phyloP scores from a whole-genome alignment of 2,113 vertebrate species.

The Bucco capensis region DNA sequence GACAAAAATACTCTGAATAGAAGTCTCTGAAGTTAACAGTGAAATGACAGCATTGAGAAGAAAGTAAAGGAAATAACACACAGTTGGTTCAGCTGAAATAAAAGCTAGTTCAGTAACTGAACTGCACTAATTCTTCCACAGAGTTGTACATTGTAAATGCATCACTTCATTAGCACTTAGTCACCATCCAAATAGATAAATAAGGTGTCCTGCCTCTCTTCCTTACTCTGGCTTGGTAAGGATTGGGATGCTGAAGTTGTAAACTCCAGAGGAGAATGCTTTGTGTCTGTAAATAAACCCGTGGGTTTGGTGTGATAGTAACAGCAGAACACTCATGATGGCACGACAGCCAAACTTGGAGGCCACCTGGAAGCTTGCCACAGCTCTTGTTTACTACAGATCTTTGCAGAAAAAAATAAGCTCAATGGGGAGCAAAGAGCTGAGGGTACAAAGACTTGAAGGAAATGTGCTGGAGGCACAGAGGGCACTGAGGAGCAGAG shows the following conservation, averaged over 20 bases:
- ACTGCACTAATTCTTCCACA: not conserved
- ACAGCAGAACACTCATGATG: not conserved
- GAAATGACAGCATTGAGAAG: not conserved
- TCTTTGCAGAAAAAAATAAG: not conserved
- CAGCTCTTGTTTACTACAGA: conserved; percentile 41
- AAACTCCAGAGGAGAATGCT: not conserved
- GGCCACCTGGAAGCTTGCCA: conserved; percentile 26
- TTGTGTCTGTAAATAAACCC: not conserved
- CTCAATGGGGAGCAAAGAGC: not conserved
- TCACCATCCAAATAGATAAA: not conserved
- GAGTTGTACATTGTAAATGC: not conserved
- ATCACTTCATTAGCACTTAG: not conserved
- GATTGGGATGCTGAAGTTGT: not conserved
- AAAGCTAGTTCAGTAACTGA: not conserved
- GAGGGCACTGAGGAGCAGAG: not conserved
- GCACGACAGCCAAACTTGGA: not conserved
- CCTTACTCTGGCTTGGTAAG: not conserved
- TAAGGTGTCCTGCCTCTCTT: not conserved
- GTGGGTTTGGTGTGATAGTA: conserved; percentile 7
- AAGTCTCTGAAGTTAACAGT: not conserved
- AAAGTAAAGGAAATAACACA: not conserved
- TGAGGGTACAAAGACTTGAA: not conserved
- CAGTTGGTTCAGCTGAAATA: not conserved
- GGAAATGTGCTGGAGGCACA: not conserved
- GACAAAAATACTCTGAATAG: not conserved